A percentile compares a stretch with the other conserved stretches of the same genome.
Evolutionary conservation across 1,140 invertebrate genomes (phyloP).

Genomic region (Lepidurus packardi): DNA sequence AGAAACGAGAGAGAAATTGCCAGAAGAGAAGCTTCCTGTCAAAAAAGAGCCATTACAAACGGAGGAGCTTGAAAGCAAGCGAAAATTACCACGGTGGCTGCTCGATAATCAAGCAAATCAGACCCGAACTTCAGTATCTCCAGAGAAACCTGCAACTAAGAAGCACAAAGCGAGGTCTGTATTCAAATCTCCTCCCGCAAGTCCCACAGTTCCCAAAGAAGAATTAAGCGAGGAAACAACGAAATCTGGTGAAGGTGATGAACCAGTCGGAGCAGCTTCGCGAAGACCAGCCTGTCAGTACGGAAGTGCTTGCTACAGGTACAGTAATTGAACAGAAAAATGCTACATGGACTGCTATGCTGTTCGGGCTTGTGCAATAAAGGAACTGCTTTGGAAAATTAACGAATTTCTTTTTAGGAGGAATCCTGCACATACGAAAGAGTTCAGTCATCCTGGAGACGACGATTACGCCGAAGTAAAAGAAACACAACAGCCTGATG

Average conservation of each 20-base stretch:
- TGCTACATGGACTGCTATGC: no score
- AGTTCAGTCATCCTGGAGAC: constrained; percentile 48
- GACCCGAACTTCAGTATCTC: not conserved
- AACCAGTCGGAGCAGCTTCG: not conserved
- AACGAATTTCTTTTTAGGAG: constrained; percentile 38
- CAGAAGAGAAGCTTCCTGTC: not conserved
- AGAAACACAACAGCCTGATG: constrained; percentile 34
- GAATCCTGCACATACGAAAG: constrained; percentile 44
- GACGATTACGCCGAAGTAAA: constrained; percentile 45
- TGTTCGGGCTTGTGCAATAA: no score
- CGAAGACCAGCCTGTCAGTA: constrained; percentile 41
- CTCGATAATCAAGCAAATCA: not conserved
- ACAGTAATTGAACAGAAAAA: not conserved
- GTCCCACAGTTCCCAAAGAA: not conserved
- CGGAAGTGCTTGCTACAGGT: constrained; percentile 46
- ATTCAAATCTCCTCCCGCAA: not conserved
- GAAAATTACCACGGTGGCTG: constrained; percentile 30
- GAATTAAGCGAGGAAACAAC: not conserved
- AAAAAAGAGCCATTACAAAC: not conserved
- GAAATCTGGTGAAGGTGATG: not conserved
- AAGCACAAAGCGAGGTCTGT: not conserved
- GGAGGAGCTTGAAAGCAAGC: not conserved
- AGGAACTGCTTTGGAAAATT: no score
- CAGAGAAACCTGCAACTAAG: not conserved
- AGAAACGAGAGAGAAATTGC: not conserved